Conservation (phyloP, 2,797 vertebrate genomes). For the Falco rusticolus region DNA sequence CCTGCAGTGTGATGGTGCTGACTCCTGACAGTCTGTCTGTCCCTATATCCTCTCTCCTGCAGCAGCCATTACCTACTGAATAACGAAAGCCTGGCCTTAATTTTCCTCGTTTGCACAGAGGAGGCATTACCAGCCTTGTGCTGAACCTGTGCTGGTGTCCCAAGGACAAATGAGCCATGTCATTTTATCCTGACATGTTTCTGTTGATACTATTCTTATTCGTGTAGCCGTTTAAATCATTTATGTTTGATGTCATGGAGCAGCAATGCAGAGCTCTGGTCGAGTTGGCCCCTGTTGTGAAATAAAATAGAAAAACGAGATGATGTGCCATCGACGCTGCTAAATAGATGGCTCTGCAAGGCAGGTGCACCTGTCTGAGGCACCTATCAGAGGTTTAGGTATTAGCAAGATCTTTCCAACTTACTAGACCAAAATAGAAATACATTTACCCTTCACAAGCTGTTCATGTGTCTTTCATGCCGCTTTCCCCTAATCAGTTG, state of each 20-base stretch:
- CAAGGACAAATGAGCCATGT: neutral
- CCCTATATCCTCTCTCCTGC: neutral
- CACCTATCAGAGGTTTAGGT: neutral
- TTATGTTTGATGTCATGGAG: neutral
- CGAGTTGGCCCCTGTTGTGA: neutral
- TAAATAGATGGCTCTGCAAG: neutral
- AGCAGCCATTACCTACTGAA: neutral
- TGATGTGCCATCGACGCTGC: neutral
- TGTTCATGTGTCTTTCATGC: neutral
- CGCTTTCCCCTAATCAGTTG: slow-evolving; percentile 17
- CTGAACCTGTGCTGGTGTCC: neutral
- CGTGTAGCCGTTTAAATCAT: neutral
- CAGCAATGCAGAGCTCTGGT: neutral
- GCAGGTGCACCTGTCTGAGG: neutral
- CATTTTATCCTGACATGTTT: neutral
- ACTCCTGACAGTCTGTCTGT: neutral
- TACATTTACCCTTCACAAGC: neutral
- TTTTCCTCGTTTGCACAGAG: neutral
- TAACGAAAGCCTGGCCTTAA: neutral
- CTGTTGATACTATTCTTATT: neutral
- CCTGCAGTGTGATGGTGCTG: neutral
- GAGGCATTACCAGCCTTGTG: neutral
- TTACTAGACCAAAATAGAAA: neutral
- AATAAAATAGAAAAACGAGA: neutral
- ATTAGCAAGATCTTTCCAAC: neutral